Evolutionary conservation across 1,140 invertebrate genomes (phyloP).

Genomic region (Brachionus asplanchnoidis): DNA sequence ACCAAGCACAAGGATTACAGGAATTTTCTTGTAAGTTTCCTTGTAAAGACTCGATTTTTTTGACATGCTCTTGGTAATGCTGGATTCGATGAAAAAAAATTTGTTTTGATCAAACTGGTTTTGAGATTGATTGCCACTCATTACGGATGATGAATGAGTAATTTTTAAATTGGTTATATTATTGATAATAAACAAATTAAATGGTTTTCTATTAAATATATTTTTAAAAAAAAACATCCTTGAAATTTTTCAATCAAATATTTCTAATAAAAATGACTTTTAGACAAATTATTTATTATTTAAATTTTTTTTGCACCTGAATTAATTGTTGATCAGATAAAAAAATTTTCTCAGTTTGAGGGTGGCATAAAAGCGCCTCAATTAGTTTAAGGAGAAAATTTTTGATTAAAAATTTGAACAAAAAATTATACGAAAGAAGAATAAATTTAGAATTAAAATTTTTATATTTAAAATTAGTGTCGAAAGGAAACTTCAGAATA

Average conservation of each 20-base stretch:
- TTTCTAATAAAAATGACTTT: too few relatives aligned
- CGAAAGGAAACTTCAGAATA: too few relatives aligned
- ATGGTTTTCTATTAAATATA: background rate
- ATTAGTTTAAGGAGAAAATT: too few relatives aligned
- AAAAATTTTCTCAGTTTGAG: too few relatives aligned
- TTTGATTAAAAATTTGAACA: too few relatives aligned
- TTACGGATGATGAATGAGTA: background rate
- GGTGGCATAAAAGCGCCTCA: too few relatives aligned
- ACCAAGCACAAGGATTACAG: background rate
- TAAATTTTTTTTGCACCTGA: too few relatives aligned
- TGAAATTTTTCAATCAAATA: background rate
- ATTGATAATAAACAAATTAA: background rate
- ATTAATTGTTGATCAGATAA: too few relatives aligned
- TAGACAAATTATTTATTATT: too few relatives aligned
- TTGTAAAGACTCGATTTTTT: background rate
- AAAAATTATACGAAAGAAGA: too few relatives aligned
- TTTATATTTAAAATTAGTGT: too few relatives aligned
- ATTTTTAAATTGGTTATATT: background rate
- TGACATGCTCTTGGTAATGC: background rate
- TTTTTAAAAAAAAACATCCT: background rate
- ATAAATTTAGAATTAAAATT: too few relatives aligned
- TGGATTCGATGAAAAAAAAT: background rate
- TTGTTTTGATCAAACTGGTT: background rate
- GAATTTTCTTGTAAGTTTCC: background rate
- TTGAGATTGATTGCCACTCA: background rate